Conservation (phyloP, 2,888 invertebrate genomes). For the Ethmia dodecea region DNA sequence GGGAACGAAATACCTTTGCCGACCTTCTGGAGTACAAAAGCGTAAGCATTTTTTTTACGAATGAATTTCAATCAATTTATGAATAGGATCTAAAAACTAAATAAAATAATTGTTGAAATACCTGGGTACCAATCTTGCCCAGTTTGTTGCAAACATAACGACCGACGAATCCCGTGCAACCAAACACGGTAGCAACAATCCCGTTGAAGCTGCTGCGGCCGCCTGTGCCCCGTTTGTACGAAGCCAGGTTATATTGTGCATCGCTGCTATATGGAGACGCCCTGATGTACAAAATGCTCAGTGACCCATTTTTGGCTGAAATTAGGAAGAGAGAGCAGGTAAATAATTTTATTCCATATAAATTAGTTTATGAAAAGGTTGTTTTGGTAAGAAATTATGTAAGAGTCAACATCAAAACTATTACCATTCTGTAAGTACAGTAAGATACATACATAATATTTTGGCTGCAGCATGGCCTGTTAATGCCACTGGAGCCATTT, state of each 20-base stretch:
- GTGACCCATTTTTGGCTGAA: slow-evolving; percentile 55
- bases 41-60: no score
- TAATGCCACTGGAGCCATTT: slow-evolving; percentile 64
- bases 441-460: slow-evolving; percentile 50
- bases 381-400: slow-evolving; percentile 43
- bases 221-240: slow-evolving; percentile 89
- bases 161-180: slow-evolving; percentile 93
- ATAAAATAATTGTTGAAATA: no score
- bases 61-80: no score
- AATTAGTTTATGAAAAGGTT: background rate
- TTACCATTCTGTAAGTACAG: slow-evolving; percentile 7
- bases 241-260: slow-evolving; percentile 77
- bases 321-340: slow-evolving; percentile 10
- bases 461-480: slow-evolving; percentile 53
- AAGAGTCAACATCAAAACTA: slow-evolving; percentile 37
- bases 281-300: slow-evolving; percentile 66
- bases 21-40: no score
- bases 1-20: no score
- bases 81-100: no score
- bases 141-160: slow-evolving; percentile 91
- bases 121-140: slow-evolving; percentile 91
- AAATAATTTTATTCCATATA: background rate
- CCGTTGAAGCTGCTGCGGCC: slow-evolving; percentile 98
- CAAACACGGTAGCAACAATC: slow-evolving; percentile 98
- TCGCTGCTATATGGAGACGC: slow-evolving; percentile 75